phyloP scores from a whole-genome alignment of 2,888 invertebrate species.

The Glaucopsyche alexis region DNA sequence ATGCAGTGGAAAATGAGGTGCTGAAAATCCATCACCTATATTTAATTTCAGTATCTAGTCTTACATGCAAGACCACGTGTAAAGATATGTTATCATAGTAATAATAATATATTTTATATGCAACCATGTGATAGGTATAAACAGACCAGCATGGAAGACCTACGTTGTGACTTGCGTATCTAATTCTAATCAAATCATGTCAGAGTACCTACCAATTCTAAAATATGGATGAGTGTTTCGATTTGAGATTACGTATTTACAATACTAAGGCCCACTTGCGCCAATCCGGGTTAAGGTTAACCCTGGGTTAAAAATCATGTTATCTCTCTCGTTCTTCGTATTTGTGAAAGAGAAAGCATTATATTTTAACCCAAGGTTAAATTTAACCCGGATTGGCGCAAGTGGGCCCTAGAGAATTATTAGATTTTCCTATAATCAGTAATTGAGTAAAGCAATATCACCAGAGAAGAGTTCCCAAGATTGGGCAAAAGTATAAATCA shows the following conservation, averaged over 20 bases:
- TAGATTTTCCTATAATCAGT: not conserved
- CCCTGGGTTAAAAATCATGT: too few species aligned
- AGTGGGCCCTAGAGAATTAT: too few species aligned
- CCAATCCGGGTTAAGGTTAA: too few species aligned
- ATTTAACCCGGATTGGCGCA: too few species aligned
- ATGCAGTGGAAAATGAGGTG: too few species aligned
- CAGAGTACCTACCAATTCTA: conserved; percentile 10
- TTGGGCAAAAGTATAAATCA: not conserved
- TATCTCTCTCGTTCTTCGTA: too few species aligned
- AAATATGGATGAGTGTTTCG: not conserved
- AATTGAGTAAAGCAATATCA: not conserved
- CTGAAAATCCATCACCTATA: conserved; percentile 4
- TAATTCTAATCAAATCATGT: not conserved
- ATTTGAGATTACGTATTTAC: too few species aligned
- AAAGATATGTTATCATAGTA: not conserved
- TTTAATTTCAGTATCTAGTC: not conserved
- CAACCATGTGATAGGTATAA: not conserved
- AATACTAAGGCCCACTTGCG: too few species aligned
- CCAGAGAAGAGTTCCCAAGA: not conserved
- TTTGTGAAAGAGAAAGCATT: too few species aligned
- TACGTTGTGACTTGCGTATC: not conserved
- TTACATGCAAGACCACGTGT: not conserved
- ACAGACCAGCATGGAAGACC: not conserved
- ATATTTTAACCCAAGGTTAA: too few species aligned
- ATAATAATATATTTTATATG: not conserved